Evolutionary conservation across 2,113 vertebrate species (phyloP), one percentile per base, ranked within the genome.

Genomic region (Siniperca knerii): DNA sequence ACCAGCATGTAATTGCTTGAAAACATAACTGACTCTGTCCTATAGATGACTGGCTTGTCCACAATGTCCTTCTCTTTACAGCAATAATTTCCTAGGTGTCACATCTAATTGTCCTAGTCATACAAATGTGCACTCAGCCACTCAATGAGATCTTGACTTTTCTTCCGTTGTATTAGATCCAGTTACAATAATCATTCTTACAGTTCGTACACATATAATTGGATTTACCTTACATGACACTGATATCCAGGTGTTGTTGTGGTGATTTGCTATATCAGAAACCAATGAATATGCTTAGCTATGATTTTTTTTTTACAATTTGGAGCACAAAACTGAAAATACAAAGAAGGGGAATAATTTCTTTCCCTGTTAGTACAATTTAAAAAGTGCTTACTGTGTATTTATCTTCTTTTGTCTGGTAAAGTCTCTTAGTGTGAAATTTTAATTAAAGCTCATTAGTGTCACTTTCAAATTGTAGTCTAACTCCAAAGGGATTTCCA

Each of bases 371-470:
- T 81, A 18, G n/a, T 46, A 4, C 23, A 66, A 20, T 66, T 55
- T 68, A 0, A 67, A 67, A 76, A 61, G 18, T 33, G 8, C 40
- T 44, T 3, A 20, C 23, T 8, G 29, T 20, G 4, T 55, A 8
- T 50, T 62, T 12, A 33, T 29, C 29, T 82, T 46, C 8, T 44
- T 33, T 33, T 73, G 55, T 81, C 66, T 54, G 42, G 72, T 60
- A 48, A 33, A 67, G 20, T 72, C 8, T 61, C 25, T 62, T 7
- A 10, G 70, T 83, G 78, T 80, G 58, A 82, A 73, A 61, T 78
- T 71, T 77, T 85, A 89, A 89, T 87, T 57, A 85, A 60, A 29
- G 52, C 60, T 83, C 35, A 77, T 85, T 81, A 79, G 69, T 65
- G 69, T 85, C 65, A 77, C 2, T 13, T 79, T 15, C 50, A 46